phyloP scores from a whole-genome alignment of 2,113 vertebrate genomes.

The Ascaphus truei region DNA sequence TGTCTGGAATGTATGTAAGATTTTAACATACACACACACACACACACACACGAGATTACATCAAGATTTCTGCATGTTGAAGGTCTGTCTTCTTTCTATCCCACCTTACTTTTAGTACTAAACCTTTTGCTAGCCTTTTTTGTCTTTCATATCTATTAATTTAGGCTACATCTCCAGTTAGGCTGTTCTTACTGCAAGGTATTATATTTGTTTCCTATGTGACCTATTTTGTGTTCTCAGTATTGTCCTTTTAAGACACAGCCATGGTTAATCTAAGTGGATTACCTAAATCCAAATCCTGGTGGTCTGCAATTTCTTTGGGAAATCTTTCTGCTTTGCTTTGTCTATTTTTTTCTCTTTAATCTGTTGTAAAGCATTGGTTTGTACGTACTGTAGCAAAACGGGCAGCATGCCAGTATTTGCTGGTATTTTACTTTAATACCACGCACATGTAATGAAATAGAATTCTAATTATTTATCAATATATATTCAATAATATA shows the following conservation, averaged over 20 bases:
- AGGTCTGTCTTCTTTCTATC: no score
- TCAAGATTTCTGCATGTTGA: no score
- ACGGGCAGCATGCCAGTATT: not conserved
- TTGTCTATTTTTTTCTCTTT: constrained; percentile 53
- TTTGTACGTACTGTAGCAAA: constrained; percentile 31
- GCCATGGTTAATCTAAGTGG: constrained; percentile 68
- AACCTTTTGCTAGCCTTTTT: no score
- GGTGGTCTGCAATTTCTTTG: constrained; percentile 64
- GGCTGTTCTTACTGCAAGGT: not conserved
- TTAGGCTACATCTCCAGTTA: not conserved
- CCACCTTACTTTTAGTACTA: no score
- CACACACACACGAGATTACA: no score
- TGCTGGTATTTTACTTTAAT: not conserved
- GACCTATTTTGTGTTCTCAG: constrained; percentile 64
- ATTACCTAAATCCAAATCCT: constrained; percentile 73
- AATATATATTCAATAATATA: no score
- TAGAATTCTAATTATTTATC: no score
- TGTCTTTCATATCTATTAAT: no score
- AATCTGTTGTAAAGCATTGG: constrained; percentile 40
- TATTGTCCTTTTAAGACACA: constrained; percentile 64
- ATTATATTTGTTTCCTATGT: constrained; percentile 37
- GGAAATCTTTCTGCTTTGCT: constrained; percentile 52
- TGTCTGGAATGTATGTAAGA: no score
- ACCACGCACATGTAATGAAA: no score
- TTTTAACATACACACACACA: no score